These are phyloP conservation scores for Cercopithecus neglectus DNA, from an alignment of 2,797 vertebrate species.

Conservation along the genomic window DNA sequence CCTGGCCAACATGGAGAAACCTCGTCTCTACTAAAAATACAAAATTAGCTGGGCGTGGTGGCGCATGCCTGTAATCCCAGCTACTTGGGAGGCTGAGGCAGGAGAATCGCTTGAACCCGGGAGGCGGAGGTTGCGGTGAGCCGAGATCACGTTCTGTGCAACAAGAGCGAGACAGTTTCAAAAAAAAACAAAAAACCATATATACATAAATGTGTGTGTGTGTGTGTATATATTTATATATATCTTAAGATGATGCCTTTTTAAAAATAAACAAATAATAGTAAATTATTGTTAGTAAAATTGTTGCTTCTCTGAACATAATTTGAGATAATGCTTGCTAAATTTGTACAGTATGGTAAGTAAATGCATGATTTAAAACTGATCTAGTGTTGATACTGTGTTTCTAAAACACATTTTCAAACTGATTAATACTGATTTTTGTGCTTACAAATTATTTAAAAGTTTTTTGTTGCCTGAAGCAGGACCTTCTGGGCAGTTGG, in stretches of 20 bases:
- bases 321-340: conserved; percentile 34
- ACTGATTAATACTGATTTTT: neutral
- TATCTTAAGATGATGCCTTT: neutral
- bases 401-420: conserved; percentile 40
- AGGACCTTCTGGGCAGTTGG: neutral
- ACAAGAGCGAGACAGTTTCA: neutral
- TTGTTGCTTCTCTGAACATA: conserved; percentile 6
- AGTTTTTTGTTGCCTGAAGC: neutral
- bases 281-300: neutral
- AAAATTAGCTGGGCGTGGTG: neutral
- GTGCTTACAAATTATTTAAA: neutral
- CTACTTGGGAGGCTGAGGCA: neutral
- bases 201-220: no score
- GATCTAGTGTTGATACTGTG: neutral
- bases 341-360: neutral
- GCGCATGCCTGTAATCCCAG: neutral
- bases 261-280: neutral
- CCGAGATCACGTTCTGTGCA: neutral
- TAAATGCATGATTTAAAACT: conserved; percentile 42
- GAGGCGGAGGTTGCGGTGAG: neutral
- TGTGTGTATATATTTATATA: neutral
- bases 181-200: neutral
- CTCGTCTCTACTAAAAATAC: neutral
- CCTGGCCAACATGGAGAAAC: neutral
- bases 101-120: neutral